Conservation (phyloP, 35 echinoderm and acorn worm species). For the Hemicentrotus pulcherrimus region DNA sequence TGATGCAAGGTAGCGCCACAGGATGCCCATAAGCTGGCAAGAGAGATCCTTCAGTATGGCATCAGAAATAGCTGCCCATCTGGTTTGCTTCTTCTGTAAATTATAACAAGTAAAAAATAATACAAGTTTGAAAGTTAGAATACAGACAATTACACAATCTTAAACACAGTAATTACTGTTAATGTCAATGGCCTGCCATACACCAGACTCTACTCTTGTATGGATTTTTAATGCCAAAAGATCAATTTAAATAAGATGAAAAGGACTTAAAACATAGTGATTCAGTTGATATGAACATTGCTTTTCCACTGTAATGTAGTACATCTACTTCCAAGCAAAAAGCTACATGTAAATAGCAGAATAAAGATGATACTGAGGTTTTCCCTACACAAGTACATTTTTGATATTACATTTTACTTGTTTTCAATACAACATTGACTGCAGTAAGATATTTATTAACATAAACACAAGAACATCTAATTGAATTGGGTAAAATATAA, state of each 20-base stretch:
- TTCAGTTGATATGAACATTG: neutral
- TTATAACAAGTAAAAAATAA: conserved; percentile 30
- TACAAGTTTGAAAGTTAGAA: neutral
- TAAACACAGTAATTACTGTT: neutral
- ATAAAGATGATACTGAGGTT: too few relatives aligned
- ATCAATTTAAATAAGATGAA: neutral
- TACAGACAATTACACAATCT: neutral
- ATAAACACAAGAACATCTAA: neutral
- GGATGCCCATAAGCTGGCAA: conserved; percentile 81
- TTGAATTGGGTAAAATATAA: neutral
- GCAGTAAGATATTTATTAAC: too few relatives aligned
- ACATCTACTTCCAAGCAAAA: neutral
- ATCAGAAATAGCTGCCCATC: conserved; percentile 61
- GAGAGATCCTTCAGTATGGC: conserved; percentile 82
- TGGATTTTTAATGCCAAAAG: too few relatives aligned
- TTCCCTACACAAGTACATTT: too few relatives aligned
- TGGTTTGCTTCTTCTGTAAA: conserved; percentile 68
- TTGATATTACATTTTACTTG: too few relatives aligned
- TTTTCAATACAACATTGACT: too few relatives aligned
- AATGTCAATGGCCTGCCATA: neutral
- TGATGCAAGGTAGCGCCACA: conserved; percentile 75
- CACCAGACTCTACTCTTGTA: neutral
- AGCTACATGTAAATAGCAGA: too few relatives aligned
- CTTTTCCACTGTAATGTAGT: neutral
- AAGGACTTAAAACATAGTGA: neutral